Evolutionary conservation across 2,113 vertebrate genomes (phyloP), one percentile per base, ranked within the genome.

Genomic region (Sylvicapra grimmia): DNA sequence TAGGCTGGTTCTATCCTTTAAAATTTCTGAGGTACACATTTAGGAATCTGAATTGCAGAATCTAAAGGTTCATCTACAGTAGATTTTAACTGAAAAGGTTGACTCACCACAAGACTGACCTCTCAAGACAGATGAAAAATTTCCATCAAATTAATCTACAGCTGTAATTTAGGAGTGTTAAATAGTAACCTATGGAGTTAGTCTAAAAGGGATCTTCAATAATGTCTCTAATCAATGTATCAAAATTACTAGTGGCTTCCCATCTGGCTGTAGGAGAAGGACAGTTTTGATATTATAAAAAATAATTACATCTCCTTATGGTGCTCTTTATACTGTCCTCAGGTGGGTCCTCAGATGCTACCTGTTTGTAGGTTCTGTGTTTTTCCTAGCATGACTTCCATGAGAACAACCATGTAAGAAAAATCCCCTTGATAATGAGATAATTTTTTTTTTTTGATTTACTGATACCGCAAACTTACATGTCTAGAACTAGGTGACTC

Each of bases 61-160:
- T 75, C 40, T 82, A 56, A 86, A 49, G 51, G 68, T 49, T 88
- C 59, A 86, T 40, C 61, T 77, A 44, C 21, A 86, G 54, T 36
- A 93, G 9, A 65, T 79, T 19, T 94, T 83, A 93, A 93, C 40
- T 83, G 77, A 49, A 84, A 58, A 92, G 33, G 0, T 36, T 84
- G 54, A n/a, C 59, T 97, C 23, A 94, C 72, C 36, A 79, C 72
- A 95, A 59, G 23, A 83, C 33, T n/a, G 51, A 85, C 56, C 77
- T 96, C 92, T 79, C 8, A 36, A 97, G 84, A 58, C 23, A 87
- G 89, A 94, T 56, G n/a, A 88, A 93, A 65, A 72, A 19, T 89
- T 61, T 90, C 65, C 21, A 93, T 91, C 49, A 93, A 93, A 85
- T 93, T 94, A 90, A 95, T 59, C 53, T 94, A 44, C n/a, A 88